Evolutionary conservation across 92 coral and sea anemone species (phyloP), one percentile per base, ranked within the genome.

Genomic region (Parazoanthus darwini): DNA sequence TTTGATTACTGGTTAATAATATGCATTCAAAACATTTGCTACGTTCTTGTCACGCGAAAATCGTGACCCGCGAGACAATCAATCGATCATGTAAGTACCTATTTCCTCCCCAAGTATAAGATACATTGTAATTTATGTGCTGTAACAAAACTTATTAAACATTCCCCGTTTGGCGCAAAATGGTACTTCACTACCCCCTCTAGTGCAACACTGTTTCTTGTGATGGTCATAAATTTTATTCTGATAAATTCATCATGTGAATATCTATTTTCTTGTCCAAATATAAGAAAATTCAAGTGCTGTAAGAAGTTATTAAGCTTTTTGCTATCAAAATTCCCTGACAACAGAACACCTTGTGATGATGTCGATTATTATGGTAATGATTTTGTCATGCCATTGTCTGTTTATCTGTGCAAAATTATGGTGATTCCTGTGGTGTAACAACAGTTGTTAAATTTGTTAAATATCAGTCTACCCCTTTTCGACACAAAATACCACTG

Each of bases 341-440:
- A 65, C 71, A 65, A 65, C 71, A 65, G 71, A 65, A 65, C 71
- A 65, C 71, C 71, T 65, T 65, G 71, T 65, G 71, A 65, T 65
- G 71, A 65, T 65, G 71, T 65, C 71, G 71, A 65, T 65, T 65
- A 65, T 65, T 65, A 65, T 65, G 71, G 71, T 65, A 65, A 65
- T 65, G 71, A 65, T 65, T 65, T 65, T 65, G 71, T 65, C 71
- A 65, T 65, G 71, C 71, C 71, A 65, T 65, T 65, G 71, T 65
- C 71, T 65, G 71, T 65, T 65, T 65, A 65, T 65, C 71, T 65
- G 71, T 65, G 71, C 71, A 65, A 65, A 65, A 65, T 65, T 65
- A 65, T 65, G 71, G 71, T 65, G 71, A 65, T 65, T 65, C 71
- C 71, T 65, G 71, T 65, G 71, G 71, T 65, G 71, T 65, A 65